phyloP scores from a whole-genome alignment of 2,113 vertebrate genomes.

The Crocuta crocuta region DNA sequence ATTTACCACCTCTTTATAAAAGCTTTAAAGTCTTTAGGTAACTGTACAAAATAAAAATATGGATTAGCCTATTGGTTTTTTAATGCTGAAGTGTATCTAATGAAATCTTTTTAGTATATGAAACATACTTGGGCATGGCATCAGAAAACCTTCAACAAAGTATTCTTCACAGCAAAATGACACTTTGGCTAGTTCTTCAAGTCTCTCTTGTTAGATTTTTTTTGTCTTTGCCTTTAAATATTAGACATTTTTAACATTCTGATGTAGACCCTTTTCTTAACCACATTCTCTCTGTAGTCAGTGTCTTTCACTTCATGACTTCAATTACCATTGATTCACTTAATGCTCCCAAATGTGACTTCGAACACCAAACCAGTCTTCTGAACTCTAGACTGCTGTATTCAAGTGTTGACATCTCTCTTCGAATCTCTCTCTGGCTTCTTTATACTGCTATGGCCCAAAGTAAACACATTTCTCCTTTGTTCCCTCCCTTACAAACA shows the following conservation, averaged over 20 bases:
- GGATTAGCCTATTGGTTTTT: neutral
- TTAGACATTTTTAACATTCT: neutral
- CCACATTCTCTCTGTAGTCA: neutral
- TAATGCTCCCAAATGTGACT: conserved; percentile 8
- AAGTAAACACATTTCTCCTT: neutral
- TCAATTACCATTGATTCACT: neutral
- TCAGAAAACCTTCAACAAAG: neutral
- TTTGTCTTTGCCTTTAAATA: neutral
- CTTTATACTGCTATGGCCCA: neutral
- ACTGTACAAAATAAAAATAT: neutral
- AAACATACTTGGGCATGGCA: neutral
- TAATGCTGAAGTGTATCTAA: neutral
- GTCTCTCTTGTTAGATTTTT: neutral
- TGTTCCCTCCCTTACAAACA: neutral
- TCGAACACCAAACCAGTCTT: neutral
- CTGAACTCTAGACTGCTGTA: neutral
- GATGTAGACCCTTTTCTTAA: neutral
- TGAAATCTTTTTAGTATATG: neutral
- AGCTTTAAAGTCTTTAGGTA: neutral
- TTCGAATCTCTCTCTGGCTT: neutral
- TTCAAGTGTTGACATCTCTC: neutral
- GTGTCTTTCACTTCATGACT: neutral
- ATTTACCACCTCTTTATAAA: neutral
- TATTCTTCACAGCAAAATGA: neutral
- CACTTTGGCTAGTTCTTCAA: neutral